Base-by-base conservation (phyloP, 2,797 vertebrate genomes). In the Meda fulgida region DNA sequence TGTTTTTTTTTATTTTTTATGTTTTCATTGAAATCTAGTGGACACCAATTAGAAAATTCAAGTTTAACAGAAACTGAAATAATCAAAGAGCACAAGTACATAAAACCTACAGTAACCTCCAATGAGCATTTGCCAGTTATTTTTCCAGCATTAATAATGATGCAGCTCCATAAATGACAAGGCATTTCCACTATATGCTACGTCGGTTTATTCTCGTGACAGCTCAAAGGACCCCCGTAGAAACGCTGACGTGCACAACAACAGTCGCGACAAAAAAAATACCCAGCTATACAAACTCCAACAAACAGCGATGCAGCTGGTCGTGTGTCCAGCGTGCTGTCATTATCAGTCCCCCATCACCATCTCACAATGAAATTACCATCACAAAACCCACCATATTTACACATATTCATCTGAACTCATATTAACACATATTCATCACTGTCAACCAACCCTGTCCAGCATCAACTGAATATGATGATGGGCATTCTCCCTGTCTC, bases 391-490 rank as follows among this genome's bases (percentile, higher is more conserved):
- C 82, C 84, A 91, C 92, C 91, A 92, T 92, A 90, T 90, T 93
- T 83, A 80, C 80, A 85, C 69, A 40, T 53, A 55, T 91, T 89
- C 85, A 85, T 87, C 89, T 90, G 87, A 84, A 88, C 93, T 94
- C 93, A 93, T 95, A 95, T 95, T 95, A 94, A 92, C 93, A 91
- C 94, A 92, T 93, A 95, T 95, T 95, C 94, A 95, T 95, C 94
- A 90, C 92, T 93, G 93, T 94, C 93, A 90, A 90, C 94, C 93
- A 92, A 92, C 92, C 92, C 90, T 90, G 90, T 92, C 93, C 90
- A 84, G 38, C 89, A 93, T 91, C 91, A 85, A 90, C 91, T 86
- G 89, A 94, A 92, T 93, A 94, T 93, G 93, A 93, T 90, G 93
- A 93, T 89, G 92, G 92, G 91, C 91, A 89, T 89, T 91, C 91